Evolutionary conservation across 2,113 vertebrate species (phyloP).

Genomic region (Alectura lathami): DNA sequence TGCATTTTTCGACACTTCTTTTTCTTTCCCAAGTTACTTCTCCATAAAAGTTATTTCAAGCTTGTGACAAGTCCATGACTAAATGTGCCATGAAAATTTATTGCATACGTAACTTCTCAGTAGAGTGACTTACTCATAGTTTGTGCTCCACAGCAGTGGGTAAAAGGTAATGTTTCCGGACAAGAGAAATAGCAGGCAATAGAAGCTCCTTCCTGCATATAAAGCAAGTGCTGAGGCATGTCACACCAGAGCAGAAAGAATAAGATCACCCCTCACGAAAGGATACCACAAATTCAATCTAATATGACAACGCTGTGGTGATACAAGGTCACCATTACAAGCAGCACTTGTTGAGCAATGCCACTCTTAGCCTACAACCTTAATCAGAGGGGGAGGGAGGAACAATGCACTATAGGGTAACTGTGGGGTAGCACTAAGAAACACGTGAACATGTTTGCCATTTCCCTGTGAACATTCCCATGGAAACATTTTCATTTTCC

Average conservation of each 20-base stretch:
- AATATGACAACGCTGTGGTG: background rate
- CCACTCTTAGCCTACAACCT: background rate
- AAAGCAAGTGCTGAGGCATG: background rate
- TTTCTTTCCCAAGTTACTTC: background rate
- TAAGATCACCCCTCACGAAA: background rate
- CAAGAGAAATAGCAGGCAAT: conserved; percentile 11
- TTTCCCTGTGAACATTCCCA: background rate
- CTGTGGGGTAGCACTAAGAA: background rate
- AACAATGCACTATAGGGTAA: background rate
- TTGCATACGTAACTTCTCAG: conserved; percentile 25
- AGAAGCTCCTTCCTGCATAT: background rate
- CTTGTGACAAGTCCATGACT: background rate
- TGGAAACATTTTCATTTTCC: background rate
- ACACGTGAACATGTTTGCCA: background rate
- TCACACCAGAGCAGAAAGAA: background rate
- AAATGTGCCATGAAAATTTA: conserved; percentile 20
- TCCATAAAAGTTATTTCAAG: background rate
- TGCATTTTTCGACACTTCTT: background rate
- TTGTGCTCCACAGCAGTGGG: background rate
- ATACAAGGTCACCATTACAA: background rate
- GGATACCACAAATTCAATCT: background rate
- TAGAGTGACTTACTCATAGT: background rate
- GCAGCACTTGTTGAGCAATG: background rate
- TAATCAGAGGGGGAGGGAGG: background rate
- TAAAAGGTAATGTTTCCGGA: conserved; percentile 29